These are phyloP conservation scores for Felis catus DNA, from an alignment of 2,113 vertebrate species.

Conservation along the genomic window F.catus_Fca126_mat1.0 CM031416.1:32586001-32586500, in stretches of 20 bases:
- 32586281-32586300: neutral
- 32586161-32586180: accelerated
- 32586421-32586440: neutral
- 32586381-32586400: neutral
- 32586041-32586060: neutral
- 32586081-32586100: neutral
- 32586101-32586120: neutral
- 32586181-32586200: neutral
- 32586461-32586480: neutral
- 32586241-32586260: neutral
- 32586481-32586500: accelerated
- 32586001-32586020: neutral
- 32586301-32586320: neutral
- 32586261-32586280: neutral
- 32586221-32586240: neutral
- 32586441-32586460: neutral
- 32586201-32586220: neutral
- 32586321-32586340: neutral
- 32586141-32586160: neutral
- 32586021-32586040: neutral
- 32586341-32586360: neutral
- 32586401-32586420: neutral
- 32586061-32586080: too few species aligned
- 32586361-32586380: neutral
- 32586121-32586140: neutral